A percentile compares a stretch with the other conserved stretches of the same genome.
These are phyloP conservation scores for Lepisosteus oculatus DNA, from an alignment of 2,113 vertebrate genomes.

Conservation along the genomic window DNA sequence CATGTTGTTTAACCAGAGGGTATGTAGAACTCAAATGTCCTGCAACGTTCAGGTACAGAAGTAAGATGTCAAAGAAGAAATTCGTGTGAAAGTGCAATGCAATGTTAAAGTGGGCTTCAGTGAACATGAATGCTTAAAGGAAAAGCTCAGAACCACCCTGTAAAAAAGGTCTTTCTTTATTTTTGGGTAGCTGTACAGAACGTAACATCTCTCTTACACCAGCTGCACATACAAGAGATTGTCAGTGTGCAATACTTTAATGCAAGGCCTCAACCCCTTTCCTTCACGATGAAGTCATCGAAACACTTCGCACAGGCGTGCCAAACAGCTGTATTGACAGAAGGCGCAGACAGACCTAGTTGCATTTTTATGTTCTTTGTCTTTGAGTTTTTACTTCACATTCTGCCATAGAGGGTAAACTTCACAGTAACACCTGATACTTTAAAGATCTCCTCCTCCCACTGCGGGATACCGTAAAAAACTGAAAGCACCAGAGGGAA, in stretches of 20 bases:
- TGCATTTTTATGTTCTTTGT: no score
- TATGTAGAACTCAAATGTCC: no score
- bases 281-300: no score
- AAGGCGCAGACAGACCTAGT: no score
- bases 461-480: background rate
- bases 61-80: no score
- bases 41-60: no score
- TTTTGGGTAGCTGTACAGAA: constrained; percentile 50
- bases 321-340: background rate
- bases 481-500: constrained; percentile 16
- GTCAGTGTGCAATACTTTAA: constrained; percentile 21
- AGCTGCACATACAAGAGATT: constrained; percentile 32
- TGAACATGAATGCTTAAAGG: no score
- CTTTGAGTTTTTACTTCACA: background rate
- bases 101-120: no score
- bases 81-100: no score
- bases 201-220: constrained; percentile 38
- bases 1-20: no score
- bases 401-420: constrained; percentile 22
- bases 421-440: constrained; percentile 54
- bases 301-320: background rate
- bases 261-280: constrained; percentile 19
- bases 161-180: constrained; percentile 24
- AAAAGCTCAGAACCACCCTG: no score
- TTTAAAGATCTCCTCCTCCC: background rate